Evolutionary conservation across 1,140 invertebrate genomes (phyloP).

Genomic region (Paraescarpia echinospica): DNA sequence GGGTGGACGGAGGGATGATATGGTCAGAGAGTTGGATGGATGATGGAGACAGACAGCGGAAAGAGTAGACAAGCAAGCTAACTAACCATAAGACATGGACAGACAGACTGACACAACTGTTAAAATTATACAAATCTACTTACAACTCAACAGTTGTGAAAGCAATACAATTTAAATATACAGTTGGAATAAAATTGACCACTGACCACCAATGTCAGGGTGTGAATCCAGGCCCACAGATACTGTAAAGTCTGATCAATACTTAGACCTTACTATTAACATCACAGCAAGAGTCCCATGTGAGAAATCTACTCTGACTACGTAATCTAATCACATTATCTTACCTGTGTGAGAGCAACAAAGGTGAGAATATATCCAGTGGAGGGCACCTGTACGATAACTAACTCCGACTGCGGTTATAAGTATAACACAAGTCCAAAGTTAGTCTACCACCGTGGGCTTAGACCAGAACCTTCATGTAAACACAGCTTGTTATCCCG

Average conservation of each 20-base stretch:
- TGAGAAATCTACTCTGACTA: not conserved
- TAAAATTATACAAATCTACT: too few relatives aligned
- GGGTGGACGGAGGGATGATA: too few relatives aligned
- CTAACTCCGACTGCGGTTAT: not conserved
- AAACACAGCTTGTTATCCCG: not conserved
- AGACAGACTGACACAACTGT: not conserved
- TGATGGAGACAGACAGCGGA: too few relatives aligned
- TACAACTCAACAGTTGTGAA: too few relatives aligned
- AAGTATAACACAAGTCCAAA: not conserved
- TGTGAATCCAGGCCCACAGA: not conserved
- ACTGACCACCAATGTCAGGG: not conserved
- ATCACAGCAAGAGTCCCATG: not conserved
- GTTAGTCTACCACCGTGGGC: not conserved
- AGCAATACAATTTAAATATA: not conserved
- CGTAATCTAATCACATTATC: not conserved
- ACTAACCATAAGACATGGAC: not conserved
- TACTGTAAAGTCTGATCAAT: not conserved
- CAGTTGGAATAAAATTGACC: not conserved
- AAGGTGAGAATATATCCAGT: not conserved
- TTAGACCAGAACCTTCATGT: not conserved
- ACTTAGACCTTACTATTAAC: not conserved
- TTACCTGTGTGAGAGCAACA: not conserved
- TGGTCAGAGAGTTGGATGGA: too few relatives aligned
- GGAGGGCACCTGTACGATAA: not conserved
- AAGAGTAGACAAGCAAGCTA: too few relatives aligned